Percentiles rank a stretch among this genome's conserved stretches.
These are phyloP conservation scores for Drosophila tani DNA, from an alignment of 1,140 invertebrate genomes.

Conservation along the genomic window DNA sequence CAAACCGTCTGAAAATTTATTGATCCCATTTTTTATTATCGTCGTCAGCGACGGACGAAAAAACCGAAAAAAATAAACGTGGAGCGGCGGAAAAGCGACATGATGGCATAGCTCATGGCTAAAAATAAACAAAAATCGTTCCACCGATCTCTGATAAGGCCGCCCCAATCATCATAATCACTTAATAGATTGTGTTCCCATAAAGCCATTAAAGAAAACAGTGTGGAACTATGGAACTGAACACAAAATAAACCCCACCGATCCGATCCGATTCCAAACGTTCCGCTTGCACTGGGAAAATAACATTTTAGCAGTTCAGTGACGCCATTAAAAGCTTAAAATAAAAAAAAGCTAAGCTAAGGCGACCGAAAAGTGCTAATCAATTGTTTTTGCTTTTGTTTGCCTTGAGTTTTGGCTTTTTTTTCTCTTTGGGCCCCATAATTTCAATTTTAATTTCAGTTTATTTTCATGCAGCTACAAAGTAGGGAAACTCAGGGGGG, in stretches of 20 bases:
- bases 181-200: constrained; percentile 76
- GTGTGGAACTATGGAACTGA: not conserved
- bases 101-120: constrained; percentile 67
- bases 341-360: not conserved
- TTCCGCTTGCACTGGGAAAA: constrained; percentile 22
- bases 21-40: constrained; percentile 78
- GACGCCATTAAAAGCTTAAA: constrained; percentile 39
- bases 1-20: constrained; percentile 80
- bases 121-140: constrained; percentile 70
- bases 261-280: constrained; percentile 3
- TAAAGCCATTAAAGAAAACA: constrained; percentile 47
- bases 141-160: constrained; percentile 70
- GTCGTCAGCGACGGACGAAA: constrained; percentile 30
- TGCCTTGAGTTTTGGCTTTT: constrained; percentile 7
- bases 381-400: constrained; percentile 55
- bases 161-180: constrained; percentile 71
- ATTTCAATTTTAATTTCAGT: constrained; percentile 50
- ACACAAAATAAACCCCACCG: not conserved
- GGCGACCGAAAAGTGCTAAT: constrained; percentile 61
- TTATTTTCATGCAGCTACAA: constrained; percentile 54
- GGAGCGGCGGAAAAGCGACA: constrained; percentile 1
- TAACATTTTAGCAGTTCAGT: constrained; percentile 57
- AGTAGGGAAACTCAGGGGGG: constrained; percentile 19
- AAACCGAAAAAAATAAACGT: constrained; percentile 23
- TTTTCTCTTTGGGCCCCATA: constrained; percentile 8